Evolutionary conservation across 2,888 invertebrate genomes (phyloP).

Genomic region (Cryptops parisi): DNA sequence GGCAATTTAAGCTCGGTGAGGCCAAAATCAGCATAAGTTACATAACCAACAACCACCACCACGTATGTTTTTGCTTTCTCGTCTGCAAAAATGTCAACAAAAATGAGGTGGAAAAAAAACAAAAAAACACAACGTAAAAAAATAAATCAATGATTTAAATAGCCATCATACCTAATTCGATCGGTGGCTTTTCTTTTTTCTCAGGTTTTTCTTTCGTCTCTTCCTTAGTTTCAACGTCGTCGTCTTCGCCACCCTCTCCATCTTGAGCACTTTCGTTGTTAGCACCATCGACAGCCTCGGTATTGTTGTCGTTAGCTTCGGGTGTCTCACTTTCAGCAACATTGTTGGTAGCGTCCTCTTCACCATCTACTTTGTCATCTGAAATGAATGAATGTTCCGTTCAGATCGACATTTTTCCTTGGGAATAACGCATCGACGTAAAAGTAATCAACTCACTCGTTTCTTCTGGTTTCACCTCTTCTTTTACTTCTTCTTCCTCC

Average conservation of each 20-base stretch:
- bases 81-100: neutral
- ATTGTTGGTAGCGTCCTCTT: neutral
- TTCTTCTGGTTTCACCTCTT: neutral
- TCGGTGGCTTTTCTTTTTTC: conserved; percentile 3
- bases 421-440: too few relatives aligned
- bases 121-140: neutral
- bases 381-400: too few relatives aligned
- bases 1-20: conserved; percentile 13
- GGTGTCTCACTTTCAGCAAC: neutral
- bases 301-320: neutral
- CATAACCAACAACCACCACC: conserved; percentile 9
- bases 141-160: neutral
- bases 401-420: too few relatives aligned
- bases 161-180: conserved; percentile 8
- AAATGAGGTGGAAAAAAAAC: neutral
- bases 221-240: neutral
- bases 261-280: neutral
- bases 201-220: neutral
- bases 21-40: conserved; percentile 12
- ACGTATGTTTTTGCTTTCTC: conserved; percentile 12
- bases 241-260: neutral
- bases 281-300: too few relatives aligned
- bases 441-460: too few relatives aligned
- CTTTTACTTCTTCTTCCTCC: neutral
- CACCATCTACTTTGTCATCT: neutral